A percentile compares a stretch with the other conserved stretches of the same genome.
Conservation (phyloP, 2,113 vertebrate genomes). For the Petroica traversi region DNA sequence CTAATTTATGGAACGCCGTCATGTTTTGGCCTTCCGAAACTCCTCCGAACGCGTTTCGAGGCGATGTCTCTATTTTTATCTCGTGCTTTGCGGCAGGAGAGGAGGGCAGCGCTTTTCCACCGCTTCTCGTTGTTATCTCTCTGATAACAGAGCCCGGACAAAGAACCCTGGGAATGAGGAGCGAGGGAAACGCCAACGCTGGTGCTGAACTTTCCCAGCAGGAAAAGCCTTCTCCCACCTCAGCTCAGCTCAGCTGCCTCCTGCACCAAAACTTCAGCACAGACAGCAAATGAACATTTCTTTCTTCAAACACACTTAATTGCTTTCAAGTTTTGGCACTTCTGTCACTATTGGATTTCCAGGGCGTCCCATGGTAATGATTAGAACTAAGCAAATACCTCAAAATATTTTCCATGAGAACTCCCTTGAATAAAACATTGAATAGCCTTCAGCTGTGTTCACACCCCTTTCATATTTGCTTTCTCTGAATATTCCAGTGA, state of each 20-base stretch:
- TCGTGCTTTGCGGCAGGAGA: not conserved
- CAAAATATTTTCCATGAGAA: slow-evolving; percentile 61
- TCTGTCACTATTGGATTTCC: slow-evolving; percentile 52
- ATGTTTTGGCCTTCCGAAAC: not conserved
- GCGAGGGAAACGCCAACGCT: not conserved
- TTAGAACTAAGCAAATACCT: slow-evolving; percentile 68
- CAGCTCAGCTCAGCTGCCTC: not conserved
- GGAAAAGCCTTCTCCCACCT: not conserved
- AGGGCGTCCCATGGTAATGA: slow-evolving; percentile 54
- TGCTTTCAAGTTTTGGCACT: slow-evolving; percentile 63
- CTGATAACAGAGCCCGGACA: not conserved
- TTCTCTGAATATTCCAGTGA: slow-evolving; percentile 65
- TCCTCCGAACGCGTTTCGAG: not conserved
- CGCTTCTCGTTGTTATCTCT: not conserved
- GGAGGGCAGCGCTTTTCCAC: not conserved
- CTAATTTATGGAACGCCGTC: slow-evolving; percentile 4
- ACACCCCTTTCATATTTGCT: slow-evolving; percentile 66
- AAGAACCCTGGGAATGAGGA: not conserved
- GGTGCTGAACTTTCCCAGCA: not conserved
- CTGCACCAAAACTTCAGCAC: slow-evolving; percentile 14
- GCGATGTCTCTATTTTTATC: not conserved
- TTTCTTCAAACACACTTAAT: slow-evolving; percentile 49
- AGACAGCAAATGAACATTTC: slow-evolving; percentile 9
- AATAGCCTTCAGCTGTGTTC: slow-evolving; percentile 68
- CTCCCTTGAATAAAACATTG: slow-evolving; percentile 63